Evolutionary conservation across 2,888 invertebrate species (phyloP).

Genomic region (Acanthococcus lagerstroemiae): DNA sequence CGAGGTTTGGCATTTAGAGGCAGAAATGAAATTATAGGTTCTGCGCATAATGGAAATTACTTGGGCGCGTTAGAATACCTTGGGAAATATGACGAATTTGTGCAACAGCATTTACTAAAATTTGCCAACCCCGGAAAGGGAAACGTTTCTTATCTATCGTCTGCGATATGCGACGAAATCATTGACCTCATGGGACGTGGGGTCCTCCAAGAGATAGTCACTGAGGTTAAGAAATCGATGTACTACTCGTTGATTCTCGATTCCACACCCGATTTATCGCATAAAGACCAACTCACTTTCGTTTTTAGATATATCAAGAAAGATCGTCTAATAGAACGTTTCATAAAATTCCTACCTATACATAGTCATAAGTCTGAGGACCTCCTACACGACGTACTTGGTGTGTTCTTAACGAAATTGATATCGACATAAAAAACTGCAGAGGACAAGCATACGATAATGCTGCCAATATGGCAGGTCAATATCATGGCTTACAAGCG

Average conservation of each 20-base stretch:
- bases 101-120: no score
- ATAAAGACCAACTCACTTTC: constrained; percentile 30
- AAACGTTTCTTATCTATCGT: no score
- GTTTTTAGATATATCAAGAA: constrained; percentile 25
- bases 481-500: no score
- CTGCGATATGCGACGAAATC: no score
- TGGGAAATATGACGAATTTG: no score
- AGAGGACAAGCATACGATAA: constrained; percentile 12
- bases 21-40: no score
- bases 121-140: no score
- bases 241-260: constrained; percentile 28
- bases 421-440: constrained; percentile 15
- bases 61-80: no score
- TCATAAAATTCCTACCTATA: constrained; percentile 22
- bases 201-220: constrained; percentile 1
- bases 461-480: no score
- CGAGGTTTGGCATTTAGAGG: no score
- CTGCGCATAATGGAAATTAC: no score
- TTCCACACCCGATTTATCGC: constrained; percentile 29
- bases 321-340: constrained; percentile 30
- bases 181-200: no score
- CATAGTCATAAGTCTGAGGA: constrained; percentile 24
- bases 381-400: constrained; percentile 19
- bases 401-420: constrained; percentile 22
- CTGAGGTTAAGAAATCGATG: constrained; percentile 11